Conservation (phyloP, 1,140 invertebrate genomes). For the Metopolophium dirhodum region DNA sequence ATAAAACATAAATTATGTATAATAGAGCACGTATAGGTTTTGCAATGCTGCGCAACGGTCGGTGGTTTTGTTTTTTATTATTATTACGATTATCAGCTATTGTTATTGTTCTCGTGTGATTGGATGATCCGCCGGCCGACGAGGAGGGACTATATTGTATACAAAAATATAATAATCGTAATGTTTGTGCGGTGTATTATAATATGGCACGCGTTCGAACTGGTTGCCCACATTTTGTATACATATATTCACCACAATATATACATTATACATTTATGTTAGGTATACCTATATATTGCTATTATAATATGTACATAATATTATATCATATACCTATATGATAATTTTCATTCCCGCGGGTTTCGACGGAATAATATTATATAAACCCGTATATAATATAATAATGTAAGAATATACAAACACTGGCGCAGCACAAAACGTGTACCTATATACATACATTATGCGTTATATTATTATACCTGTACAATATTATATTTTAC, state of each 20-base stretch:
- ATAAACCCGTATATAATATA: neutral
- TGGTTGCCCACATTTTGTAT: neutral
- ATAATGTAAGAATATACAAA: neutral
- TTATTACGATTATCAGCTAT: too few species aligned
- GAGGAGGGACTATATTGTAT: neutral
- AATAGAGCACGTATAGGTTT: neutral
- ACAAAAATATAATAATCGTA: neutral
- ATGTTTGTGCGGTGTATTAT: neutral
- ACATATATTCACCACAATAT: neutral
- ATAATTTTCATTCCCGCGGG: neutral
- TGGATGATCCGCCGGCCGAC: neutral
- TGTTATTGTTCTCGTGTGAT: neutral
- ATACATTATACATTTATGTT: neutral
- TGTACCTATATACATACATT: neutral
- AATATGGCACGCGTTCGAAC: neutral
- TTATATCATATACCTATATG: neutral
- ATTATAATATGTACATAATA: neutral
- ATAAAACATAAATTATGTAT: too few species aligned
- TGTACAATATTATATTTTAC: neutral
- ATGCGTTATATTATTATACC: neutral
- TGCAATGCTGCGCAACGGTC: neutral
- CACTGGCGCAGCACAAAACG: neutral
- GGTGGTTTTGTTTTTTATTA: neutral
- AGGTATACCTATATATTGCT: neutral
- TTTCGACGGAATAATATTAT: neutral